These are phyloP conservation scores for Formicarius rufipectus DNA, from an alignment of 2,113 vertebrate genomes.

Conservation along the genomic window DNA sequence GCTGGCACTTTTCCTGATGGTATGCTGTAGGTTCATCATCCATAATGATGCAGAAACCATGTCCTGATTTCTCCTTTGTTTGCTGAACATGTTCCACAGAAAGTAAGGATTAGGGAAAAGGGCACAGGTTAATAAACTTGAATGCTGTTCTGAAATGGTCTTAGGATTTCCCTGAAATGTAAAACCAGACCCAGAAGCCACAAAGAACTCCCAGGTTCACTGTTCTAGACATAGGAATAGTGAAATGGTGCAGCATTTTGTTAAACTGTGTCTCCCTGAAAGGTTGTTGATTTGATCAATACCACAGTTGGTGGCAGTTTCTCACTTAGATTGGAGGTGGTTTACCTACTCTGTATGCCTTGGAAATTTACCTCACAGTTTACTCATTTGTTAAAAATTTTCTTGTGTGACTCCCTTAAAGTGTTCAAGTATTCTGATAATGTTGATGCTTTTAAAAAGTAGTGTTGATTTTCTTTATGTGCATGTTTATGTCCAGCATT, in stretches of 20 bases:
- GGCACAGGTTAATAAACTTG: neutral
- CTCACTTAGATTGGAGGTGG: neutral
- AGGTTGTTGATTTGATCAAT: neutral
- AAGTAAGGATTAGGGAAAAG: neutral
- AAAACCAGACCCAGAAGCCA: neutral
- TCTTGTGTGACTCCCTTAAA: neutral
- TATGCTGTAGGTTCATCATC: neutral
- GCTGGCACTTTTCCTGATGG: neutral
- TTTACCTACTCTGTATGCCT: neutral
- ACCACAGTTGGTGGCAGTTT: neutral
- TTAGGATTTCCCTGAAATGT: neutral
- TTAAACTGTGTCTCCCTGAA: neutral
- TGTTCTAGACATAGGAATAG: neutral
- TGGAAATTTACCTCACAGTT: neutral
- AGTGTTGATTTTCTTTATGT: neutral
- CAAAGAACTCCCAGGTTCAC: neutral
- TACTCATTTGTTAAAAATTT: neutral
- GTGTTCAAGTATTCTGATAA: neutral
- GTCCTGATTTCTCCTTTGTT: neutral
- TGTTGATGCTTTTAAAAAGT: neutral
- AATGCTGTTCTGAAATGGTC: neutral
- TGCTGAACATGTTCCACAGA: neutral
- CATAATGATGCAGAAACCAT: neutral
- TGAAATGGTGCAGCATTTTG: neutral
- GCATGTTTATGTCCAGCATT: neutral